Evolutionary conservation across 2,888 invertebrate species (phyloP).

Genomic region (Trichogramma evanescens): DNA sequence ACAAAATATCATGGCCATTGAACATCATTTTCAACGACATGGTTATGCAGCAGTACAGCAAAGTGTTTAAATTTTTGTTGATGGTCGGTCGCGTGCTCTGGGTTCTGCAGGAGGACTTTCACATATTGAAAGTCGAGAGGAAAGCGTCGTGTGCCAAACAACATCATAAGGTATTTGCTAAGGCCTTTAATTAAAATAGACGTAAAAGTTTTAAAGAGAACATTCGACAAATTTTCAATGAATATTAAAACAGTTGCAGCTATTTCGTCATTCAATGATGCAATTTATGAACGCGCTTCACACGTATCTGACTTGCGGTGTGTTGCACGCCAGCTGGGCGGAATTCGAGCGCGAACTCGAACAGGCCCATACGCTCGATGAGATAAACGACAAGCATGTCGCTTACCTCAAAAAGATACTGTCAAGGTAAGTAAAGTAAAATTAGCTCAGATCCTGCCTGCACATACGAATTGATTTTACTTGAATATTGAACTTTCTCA

Average conservation of each 20-base stretch:
- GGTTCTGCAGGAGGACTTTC: conserved; percentile 65
- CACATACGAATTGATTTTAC: neutral
- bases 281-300: conserved; percentile 69
- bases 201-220: too few species aligned
- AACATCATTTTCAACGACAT: conserved; percentile 70
- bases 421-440: conserved; percentile 50
- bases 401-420: conserved; percentile 68
- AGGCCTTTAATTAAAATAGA: too few species aligned
- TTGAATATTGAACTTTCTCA: conserved; percentile 12
- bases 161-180: conserved; percentile 52
- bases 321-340: conserved; percentile 68
- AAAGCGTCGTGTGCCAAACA: conserved; percentile 55
- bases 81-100: conserved; percentile 71
- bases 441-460: neutral
- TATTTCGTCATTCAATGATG: conserved; percentile 68
- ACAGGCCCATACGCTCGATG: conserved; percentile 62
- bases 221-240: too few species aligned
- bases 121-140: conserved; percentile 57
- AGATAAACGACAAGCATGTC: conserved; percentile 66
- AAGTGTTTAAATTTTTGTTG: conserved; percentile 68
- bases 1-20: conserved; percentile 69
- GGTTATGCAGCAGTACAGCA: conserved; percentile 62
- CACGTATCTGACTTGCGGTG: conserved; percentile 71
- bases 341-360: conserved; percentile 64
- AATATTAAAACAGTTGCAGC: conserved; percentile 49